Evolutionary conservation across 2,113 vertebrate genomes (phyloP).

Genomic region (Camelus bactrianus): DNA sequence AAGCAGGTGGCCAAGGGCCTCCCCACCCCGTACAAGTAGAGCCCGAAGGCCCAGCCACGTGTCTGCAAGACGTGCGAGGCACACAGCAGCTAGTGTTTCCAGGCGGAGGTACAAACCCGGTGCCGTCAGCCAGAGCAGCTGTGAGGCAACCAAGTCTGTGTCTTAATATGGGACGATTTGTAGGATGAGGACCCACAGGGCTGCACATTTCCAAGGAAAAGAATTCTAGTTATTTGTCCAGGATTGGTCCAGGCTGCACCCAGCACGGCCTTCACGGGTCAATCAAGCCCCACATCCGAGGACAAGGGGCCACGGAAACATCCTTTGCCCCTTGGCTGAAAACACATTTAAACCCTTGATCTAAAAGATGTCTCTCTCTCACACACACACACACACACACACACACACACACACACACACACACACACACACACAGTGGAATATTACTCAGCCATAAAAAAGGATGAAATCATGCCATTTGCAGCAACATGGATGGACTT

Average conservation of each 20-base stretch:
- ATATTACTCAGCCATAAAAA: no score
- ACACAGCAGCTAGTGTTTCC: background rate
- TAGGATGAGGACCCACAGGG: background rate
- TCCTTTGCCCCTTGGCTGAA: background rate
- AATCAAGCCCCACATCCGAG: background rate
- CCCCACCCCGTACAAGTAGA: background rate
- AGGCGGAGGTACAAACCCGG: background rate
- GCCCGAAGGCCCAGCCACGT: accelerated
- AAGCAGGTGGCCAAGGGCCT: background rate
- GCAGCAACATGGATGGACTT: no score
- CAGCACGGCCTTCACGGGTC: accelerated
- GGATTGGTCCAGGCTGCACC: background rate
- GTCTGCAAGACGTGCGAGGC: background rate
- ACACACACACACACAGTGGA: no score
- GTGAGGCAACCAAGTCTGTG: accelerated
- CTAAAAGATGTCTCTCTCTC: no score
- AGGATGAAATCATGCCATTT: no score
- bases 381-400: no score
- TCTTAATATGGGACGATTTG: background rate
- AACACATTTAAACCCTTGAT: background rate
- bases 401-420: no score
- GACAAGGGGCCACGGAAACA: background rate
- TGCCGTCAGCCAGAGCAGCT: background rate
- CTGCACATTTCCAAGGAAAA: background rate
- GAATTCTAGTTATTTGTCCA: background rate